These are phyloP conservation scores for Apamea sordens DNA, from an alignment of 2,888 invertebrate genomes.

Conservation along the genomic window DNA sequence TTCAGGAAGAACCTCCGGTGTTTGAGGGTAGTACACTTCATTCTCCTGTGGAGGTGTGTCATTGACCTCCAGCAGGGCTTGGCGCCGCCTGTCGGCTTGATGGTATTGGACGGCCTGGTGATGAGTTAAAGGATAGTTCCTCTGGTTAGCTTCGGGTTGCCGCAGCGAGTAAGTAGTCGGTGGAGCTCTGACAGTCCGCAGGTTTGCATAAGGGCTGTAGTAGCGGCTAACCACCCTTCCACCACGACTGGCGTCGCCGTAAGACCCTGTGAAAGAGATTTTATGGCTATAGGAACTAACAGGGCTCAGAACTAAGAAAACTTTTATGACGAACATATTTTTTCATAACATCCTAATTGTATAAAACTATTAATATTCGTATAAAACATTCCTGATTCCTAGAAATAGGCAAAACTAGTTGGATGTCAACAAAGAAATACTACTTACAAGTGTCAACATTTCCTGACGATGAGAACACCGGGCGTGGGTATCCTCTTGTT, in stretches of 20 bases:
- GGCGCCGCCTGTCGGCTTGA: constrained; percentile 82
- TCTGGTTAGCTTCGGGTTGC: constrained; percentile 74
- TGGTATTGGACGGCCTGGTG: constrained; percentile 81
- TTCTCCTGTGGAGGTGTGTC: constrained; percentile 82
- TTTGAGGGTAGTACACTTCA: constrained; percentile 80
- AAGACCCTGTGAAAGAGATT: constrained; percentile 77
- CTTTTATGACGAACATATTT: neutral
- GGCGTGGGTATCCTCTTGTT: constrained; percentile 77
- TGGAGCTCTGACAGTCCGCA: constrained; percentile 76
- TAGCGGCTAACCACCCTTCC: constrained; percentile 84
- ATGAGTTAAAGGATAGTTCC: constrained; percentile 45
- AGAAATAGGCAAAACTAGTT: neutral
- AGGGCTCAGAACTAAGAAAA: neutral
- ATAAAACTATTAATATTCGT: neutral
- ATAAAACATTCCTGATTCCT: neutral
- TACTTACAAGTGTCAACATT: constrained; percentile 84
- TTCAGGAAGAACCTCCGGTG: constrained; percentile 71
- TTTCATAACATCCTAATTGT: neutral
- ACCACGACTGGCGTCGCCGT: constrained; percentile 81
- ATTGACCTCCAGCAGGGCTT: constrained; percentile 79
- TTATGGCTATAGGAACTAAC: neutral
- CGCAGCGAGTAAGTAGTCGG: constrained; percentile 84
- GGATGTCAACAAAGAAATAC: neutral
- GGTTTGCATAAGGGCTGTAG: constrained; percentile 83
- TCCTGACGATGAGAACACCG: constrained; percentile 80